phyloP scores from a whole-genome alignment of 2,888 invertebrate genomes.

The Pseudococcus viburni region DNA sequence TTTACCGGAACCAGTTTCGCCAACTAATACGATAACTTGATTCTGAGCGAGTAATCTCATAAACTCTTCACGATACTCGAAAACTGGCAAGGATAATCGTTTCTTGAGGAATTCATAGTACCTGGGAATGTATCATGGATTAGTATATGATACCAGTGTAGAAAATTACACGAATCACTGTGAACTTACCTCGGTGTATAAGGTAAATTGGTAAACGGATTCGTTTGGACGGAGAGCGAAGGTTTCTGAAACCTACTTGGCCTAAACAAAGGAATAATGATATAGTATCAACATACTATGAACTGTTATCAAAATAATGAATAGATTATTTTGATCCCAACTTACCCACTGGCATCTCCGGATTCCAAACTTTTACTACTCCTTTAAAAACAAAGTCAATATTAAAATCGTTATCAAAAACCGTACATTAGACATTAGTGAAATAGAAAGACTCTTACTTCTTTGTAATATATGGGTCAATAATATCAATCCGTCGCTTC shows the following conservation, averaged over 20 bases:
- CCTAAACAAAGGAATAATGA: slow-evolving; percentile 51
- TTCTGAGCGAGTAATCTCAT: slow-evolving; percentile 92
- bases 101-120: slow-evolving; percentile 92
- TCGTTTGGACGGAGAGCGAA: slow-evolving; percentile 72
- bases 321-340: neutral
- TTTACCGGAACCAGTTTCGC: slow-evolving; percentile 99
- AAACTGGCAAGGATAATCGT: slow-evolving; percentile 93
- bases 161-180: neutral
- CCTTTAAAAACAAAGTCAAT: neutral
- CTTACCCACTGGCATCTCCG: slow-evolving; percentile 41
- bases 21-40: slow-evolving; percentile 96
- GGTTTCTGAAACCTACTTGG: slow-evolving; percentile 64
- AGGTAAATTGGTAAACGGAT: slow-evolving; percentile 86
- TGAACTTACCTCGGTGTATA: slow-evolving; percentile 81
- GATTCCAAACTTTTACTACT: neutral
- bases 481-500: slow-evolving; percentile 88
- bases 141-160: neutral
- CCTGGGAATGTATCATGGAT: slow-evolving; percentile 68
- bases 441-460: slow-evolving; percentile 69
- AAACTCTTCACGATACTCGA: slow-evolving; percentile 97
- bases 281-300: neutral
- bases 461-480: slow-evolving; percentile 86
- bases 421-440: neutral
- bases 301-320: neutral
- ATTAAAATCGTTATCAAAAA: neutral